Base-by-base conservation (phyloP, 2,113 vertebrate genomes). In the Panthera leo region DNA sequence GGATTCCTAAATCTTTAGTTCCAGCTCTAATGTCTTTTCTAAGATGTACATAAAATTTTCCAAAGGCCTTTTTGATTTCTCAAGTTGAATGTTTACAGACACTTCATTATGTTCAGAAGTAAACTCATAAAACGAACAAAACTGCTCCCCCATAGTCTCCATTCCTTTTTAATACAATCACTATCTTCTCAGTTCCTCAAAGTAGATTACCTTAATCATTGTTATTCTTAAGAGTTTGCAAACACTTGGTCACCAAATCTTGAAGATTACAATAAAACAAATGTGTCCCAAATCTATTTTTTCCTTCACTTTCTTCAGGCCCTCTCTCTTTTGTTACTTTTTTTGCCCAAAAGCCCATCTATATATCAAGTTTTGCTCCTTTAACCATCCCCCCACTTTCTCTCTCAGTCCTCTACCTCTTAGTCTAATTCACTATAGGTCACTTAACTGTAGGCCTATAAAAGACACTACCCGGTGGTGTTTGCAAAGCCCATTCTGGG, bases 201-300 rank as follows among this genome's bases (percentile, higher is more conserved):
- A 94, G 8, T 67, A 63, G 70, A 65, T 55, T 61, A 21, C 12
- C 6, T 58, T 67, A 71, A 58, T 63, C 31, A 61, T 36, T 92
- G 42, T 89, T 75, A 51, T 70, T 89, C 29, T 53, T 76, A 39
- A 78, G 53, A 73, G 85, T 4, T 53, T 36, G 27, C 36, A 84
- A 73, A 87, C n/a, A 36, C 13, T 61, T 94, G 51, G 29, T 79
- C 48, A 53, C 21, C 53, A 76, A 65, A 14, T 89, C 73, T 83
- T 86, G 25, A 89, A 97, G 86, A 55, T 82, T 83, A 45, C 73
- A 68, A 91, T 55, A 14, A 83, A 85, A 96, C 67, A 96, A 67
- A 83, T 83, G n/a, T 86, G 51, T 83, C 75, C 87, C 27, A 86
- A 91, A 61, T 71, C n/a, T 7, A 3, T 36, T 88, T 87, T 76